phyloP scores from a whole-genome alignment of 2,797 vertebrate genomes.

The Erpetoichthys calabaricus region DNA sequence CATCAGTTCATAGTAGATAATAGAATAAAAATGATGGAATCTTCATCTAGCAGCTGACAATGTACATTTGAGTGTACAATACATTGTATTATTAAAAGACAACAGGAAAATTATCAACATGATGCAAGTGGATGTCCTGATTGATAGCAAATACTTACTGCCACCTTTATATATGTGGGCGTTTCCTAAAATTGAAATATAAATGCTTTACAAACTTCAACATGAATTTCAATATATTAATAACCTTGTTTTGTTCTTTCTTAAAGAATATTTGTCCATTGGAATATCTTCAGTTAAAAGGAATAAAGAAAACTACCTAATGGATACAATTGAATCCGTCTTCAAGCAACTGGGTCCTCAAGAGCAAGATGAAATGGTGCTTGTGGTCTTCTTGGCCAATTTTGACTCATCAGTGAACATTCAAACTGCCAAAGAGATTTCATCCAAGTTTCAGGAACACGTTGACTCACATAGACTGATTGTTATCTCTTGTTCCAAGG shows the following conservation, averaged over 20 bases:
- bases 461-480: conserved; percentile 9
- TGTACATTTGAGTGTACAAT: no score
- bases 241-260: conserved; percentile 1
- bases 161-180: no score
- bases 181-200: no score
- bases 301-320: conserved; percentile 11
- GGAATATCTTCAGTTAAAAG: conserved; percentile 21
- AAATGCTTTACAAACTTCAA: no score
- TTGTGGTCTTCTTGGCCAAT: conserved; percentile 22
- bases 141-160: no score
- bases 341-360: conserved; percentile 12
- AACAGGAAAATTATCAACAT: no score
- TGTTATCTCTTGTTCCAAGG: conserved; percentile 3
- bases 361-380: conserved; percentile 11
- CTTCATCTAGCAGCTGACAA: no score
- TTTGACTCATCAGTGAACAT: conserved; percentile 7
- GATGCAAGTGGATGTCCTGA: no score
- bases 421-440: conserved; percentile 7
- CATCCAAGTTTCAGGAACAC: conserved; percentile 2
- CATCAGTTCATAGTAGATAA: no score
- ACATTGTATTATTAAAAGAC: no score
- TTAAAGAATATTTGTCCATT: conserved; percentile 18
- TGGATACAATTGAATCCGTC: conserved; percentile 19
- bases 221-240: no score
- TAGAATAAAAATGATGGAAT: no score